These are phyloP conservation scores for Urosaurus nigricauda DNA, from an alignment of 2,797 vertebrate genomes.

Conservation along the genomic window DNA sequence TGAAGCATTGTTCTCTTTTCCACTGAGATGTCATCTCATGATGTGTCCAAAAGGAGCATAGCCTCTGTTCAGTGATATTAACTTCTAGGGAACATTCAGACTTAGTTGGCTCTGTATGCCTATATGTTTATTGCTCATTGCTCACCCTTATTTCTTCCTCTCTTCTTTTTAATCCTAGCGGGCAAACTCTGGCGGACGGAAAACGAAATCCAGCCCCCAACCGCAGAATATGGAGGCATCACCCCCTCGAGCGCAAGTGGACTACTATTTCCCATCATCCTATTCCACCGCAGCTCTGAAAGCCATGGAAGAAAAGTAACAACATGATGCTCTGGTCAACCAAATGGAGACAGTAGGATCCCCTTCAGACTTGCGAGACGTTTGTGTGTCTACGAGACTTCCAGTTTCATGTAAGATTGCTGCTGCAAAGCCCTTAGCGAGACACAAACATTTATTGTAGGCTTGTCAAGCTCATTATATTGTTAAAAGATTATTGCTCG, in stretches of 20 bases:
- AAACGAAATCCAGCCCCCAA: not conserved
- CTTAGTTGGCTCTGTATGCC: not conserved
- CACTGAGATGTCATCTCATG: too few relatives aligned
- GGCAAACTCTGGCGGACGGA: not conserved
- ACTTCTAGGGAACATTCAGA: not conserved
- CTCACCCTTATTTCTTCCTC: not conserved
- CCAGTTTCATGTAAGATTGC: not conserved
- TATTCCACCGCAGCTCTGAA: not conserved
- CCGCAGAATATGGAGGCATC: not conserved
- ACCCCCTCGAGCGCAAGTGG: not conserved
- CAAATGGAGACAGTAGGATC: too few relatives aligned
- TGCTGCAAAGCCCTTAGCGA: not conserved
- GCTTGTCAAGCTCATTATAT: too few relatives aligned
- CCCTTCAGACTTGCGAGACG: too few relatives aligned
- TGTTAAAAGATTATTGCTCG: not conserved
- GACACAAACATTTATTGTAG: not conserved
- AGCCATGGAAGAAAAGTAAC: not conserved
- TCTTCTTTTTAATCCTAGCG: not conserved
- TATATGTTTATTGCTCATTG: too few relatives aligned
- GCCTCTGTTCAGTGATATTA: too few relatives aligned
- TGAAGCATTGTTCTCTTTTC: too few relatives aligned
- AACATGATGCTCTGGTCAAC: fast-evolving
- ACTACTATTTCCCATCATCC: not conserved
- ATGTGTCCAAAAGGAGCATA: too few relatives aligned
- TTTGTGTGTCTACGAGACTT: too few relatives aligned